A percentile compares a stretch with the other conserved stretches of the same genome.
phyloP scores from a whole-genome alignment of 2,113 vertebrate genomes.

The Aegithalos caudatus region DNA sequence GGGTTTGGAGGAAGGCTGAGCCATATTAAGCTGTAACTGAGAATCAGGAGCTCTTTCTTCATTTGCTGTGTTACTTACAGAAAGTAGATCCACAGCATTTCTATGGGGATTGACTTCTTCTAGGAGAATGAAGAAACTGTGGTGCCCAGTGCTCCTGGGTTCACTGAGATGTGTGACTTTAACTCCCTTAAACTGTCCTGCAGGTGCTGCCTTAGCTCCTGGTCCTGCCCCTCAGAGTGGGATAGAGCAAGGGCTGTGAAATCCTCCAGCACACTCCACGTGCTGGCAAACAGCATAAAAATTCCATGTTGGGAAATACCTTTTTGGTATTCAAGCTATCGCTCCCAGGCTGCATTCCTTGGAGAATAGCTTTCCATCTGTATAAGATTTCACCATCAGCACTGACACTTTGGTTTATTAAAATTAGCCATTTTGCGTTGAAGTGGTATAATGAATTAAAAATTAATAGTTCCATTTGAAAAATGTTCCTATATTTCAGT shows the following conservation, averaged over 20 bases:
- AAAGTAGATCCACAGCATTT: background rate
- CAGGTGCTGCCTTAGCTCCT: accelerated
- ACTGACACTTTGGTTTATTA: background rate
- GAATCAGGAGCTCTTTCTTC: background rate
- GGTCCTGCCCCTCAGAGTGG: background rate
- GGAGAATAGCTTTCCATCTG: background rate
- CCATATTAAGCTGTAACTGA: background rate
- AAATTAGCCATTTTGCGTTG: background rate
- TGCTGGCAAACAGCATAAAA: background rate
- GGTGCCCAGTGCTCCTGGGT: background rate
- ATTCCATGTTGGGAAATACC: background rate
- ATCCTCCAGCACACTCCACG: background rate
- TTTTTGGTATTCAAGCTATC: background rate
- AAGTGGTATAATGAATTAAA: background rate
- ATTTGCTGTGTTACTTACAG: background rate
- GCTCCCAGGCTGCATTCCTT: background rate
- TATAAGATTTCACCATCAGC: background rate
- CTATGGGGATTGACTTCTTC: background rate
- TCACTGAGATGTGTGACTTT: background rate
- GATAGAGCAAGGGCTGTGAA: background rate
- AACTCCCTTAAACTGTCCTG: background rate
- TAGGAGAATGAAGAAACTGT: background rate
- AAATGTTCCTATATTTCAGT: background rate
- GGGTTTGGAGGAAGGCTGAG: background rate
- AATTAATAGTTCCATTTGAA: background rate